phyloP scores from a whole-genome alignment of 2,113 vertebrate species.

The Acanthisitta chloris region DNA sequence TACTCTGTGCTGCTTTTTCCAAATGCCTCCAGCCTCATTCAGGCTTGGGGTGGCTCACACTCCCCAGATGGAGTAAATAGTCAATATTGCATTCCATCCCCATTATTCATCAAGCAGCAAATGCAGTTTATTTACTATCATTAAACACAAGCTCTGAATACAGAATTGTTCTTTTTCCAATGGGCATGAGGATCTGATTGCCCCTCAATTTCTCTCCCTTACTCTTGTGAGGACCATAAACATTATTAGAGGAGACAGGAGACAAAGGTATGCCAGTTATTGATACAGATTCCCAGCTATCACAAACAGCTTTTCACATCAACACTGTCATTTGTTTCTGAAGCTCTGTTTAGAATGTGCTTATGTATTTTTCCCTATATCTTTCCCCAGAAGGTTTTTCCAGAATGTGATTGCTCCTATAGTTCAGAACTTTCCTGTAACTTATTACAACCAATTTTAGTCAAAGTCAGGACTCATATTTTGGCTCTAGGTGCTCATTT shows the following conservation, averaged over 20 bases:
- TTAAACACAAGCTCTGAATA: not conserved
- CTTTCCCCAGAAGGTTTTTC: not conserved
- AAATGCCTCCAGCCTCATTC: not conserved
- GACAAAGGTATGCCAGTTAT: not conserved
- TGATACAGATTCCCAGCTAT: not conserved
- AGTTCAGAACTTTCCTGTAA: not conserved
- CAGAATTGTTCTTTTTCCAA: not conserved
- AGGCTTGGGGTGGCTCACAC: not conserved
- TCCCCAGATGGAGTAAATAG: not conserved
- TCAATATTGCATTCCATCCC: not conserved
- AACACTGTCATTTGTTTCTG: not conserved
- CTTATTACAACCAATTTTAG: too few relatives aligned
- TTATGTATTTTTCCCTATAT: not conserved
- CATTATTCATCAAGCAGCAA: not conserved
- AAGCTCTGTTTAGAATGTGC: not conserved
- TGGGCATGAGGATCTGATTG: not conserved
- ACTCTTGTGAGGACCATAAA: not conserved
- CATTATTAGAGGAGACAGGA: not conserved
- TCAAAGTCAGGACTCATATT: constrained; percentile 31
- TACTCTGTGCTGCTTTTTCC: not conserved
- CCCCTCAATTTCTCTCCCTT: not conserved
- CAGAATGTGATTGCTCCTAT: not conserved
- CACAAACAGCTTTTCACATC: not conserved
- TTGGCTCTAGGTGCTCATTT: constrained; percentile 43
- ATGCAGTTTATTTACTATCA: not conserved